Base-by-base conservation (phyloP, 1,140 invertebrate genomes). In the Heliothis virescens region DNA sequence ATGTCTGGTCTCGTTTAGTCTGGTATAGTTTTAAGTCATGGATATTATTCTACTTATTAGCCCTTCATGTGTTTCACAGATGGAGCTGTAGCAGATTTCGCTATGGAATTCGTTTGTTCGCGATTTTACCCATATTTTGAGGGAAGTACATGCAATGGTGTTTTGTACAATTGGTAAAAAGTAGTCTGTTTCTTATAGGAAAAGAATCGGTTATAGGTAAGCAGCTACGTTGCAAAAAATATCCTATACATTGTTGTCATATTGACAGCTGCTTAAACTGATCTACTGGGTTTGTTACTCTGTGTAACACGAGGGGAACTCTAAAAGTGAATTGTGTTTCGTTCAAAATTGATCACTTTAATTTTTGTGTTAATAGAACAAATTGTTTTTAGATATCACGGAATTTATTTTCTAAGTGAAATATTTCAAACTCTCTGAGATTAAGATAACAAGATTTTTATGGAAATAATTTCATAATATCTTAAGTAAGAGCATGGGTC, bases 321-420 rank as follows among this genome's bases (percentile, higher is more conserved):
- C 63, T 67, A 78, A 78, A 78, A 78, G 75, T 78, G 75, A 78
- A 78, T 78, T 78, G 52, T 78, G 75, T 78, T 59, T 78, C 62
- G 75, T 78, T 78, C 62, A 69, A 63, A 78, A 78, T 78, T 78
- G 75, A 78, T 78, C 75, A 78, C 75, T 78, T 78, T 78, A 78
- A 78, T 78, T 78, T 78, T 34, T 78, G 75, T 78, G 75, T 78
- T 78, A 78, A 78, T 78, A 78, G 75, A 78, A 78, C 75, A 78
- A 78, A 78, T 78, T 78, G 75, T 78, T 78, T 78, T 78, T 78
- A 69, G 75, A 78, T 76, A 76, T 76, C 60, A 76, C 21, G 34
- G 53, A 65, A 76, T 65, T 11, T 65, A 76, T 65, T 76, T 63
- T 52, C 48, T 62, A 52, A 76, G 29, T 76, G 50, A 76, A 65